Percentiles rank a stretch among this genome's conserved stretches.
These are phyloP conservation scores for Syncerus caffer DNA, from an alignment of 2,797 vertebrate genomes.

Conservation along the genomic window DNA sequence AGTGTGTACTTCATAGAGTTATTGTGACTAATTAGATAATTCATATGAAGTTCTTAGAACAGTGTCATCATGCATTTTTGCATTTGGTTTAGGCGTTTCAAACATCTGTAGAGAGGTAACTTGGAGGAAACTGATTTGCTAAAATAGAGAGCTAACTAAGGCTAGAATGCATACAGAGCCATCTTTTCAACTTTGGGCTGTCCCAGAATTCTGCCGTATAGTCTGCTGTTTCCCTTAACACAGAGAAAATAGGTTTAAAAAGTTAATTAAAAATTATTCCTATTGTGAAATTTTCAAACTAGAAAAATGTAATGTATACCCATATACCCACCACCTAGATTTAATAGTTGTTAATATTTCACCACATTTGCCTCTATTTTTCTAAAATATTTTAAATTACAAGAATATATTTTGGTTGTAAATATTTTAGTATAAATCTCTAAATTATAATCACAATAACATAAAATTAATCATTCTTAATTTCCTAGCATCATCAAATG, in stretches of 20 bases:
- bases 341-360: conserved; percentile 18
- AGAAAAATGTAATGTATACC: not conserved
- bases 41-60: conserved; percentile 1
- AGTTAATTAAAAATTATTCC: not conserved
- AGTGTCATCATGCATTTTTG: not conserved
- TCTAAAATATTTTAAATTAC: not conserved
- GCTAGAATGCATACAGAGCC: not conserved
- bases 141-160: not conserved
- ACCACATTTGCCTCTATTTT: not conserved
- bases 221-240: not conserved
- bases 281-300: not conserved
- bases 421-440: conserved; percentile 7
- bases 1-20: not conserved
- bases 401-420: conserved; percentile 4
- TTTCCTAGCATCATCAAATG: not conserved
- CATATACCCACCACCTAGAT: not conserved
- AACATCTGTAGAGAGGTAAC: not conserved
- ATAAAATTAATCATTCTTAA: conserved; percentile 26
- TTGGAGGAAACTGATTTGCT: not conserved
- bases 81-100: not conserved
- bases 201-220: not conserved
- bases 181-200: not conserved
- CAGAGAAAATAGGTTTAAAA: not conserved
- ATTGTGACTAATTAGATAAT: not conserved
- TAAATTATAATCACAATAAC: not conserved